Evolutionary conservation across 2,888 invertebrate genomes (phyloP).

Genomic region (Eurytoma californica): DNA sequence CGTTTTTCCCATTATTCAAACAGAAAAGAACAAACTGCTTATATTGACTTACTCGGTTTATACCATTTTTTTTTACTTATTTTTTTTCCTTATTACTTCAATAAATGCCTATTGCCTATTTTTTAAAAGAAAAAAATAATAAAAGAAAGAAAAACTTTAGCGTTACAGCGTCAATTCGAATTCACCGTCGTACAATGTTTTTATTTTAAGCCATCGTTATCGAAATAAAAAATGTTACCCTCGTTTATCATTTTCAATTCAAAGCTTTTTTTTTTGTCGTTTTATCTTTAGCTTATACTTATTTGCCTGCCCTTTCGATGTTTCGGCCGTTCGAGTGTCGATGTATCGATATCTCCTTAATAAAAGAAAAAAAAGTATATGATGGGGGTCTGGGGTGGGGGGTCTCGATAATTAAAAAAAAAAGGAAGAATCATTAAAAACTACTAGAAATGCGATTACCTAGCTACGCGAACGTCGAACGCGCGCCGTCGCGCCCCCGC

Average conservation of each 20-base stretch:
- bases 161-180: slow-evolving; percentile 54
- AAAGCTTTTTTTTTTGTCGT: slow-evolving; percentile 15
- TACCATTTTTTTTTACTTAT: slow-evolving; percentile 20
- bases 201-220: no score
- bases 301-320: slow-evolving; percentile 50
- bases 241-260: no score
- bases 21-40: slow-evolving; percentile 41
- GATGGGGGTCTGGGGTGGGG: slow-evolving; percentile 12
- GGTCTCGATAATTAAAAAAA: slow-evolving; percentile 25
- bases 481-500: slow-evolving; percentile 15
- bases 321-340: slow-evolving; percentile 57
- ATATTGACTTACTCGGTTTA: slow-evolving; percentile 55
- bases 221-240: no score
- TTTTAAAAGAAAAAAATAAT: slow-evolving; percentile 2
- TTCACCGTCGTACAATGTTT: slow-evolving; percentile 13
- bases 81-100: slow-evolving; percentile 51
- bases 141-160: slow-evolving; percentile 33
- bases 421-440: slow-evolving; percentile 51
- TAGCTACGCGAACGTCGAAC: slow-evolving; percentile 55
- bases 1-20: slow-evolving; percentile 6
- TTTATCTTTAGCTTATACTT: slow-evolving; percentile 32
- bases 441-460: slow-evolving; percentile 57
- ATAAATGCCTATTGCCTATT: slow-evolving; percentile 56
- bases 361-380: slow-evolving; percentile 48
- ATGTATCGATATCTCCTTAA: slow-evolving; percentile 56